A percentile compares a stretch with the other conserved stretches of the same genome.
Conservation (phyloP, 2,888 invertebrate species). For the Ochropacha duplaris region DNA sequence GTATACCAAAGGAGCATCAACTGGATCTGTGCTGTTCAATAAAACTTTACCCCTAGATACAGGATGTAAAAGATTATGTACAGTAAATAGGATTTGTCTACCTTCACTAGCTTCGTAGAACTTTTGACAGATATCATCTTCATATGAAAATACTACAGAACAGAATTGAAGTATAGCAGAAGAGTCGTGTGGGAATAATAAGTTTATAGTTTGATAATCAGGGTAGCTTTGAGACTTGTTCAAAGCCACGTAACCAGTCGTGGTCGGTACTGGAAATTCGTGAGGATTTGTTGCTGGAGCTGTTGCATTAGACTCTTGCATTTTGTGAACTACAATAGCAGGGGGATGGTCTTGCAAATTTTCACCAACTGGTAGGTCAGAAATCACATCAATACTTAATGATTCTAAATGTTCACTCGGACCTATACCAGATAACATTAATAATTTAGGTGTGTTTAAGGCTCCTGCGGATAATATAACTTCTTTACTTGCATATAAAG, state of each 20-base stretch:
- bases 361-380: constrained; percentile 55
- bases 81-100: constrained; percentile 19
- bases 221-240: constrained; percentile 16
- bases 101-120: constrained; percentile 46
- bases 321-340: constrained; percentile 6
- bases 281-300: not conserved
- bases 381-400: constrained; percentile 43
- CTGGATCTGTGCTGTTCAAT: constrained; percentile 26
- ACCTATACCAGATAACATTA: constrained; percentile 67
- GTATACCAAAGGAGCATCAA: constrained; percentile 25
- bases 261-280: constrained; percentile 18
- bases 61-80: constrained; percentile 21
- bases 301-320: not conserved
- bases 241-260: constrained; percentile 22
- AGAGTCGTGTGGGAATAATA: constrained; percentile 24
- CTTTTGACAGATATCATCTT: constrained; percentile 37
- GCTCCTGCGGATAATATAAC: constrained; percentile 61
- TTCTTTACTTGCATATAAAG: constrained; percentile 41
- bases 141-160: constrained; percentile 10
- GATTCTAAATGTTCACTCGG: constrained; percentile 43
- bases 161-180: constrained; percentile 21
- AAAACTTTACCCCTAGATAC: constrained; percentile 58
- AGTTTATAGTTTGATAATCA: constrained; percentile 17
- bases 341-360: constrained; percentile 62
- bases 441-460: constrained; percentile 59